phyloP scores from a whole-genome alignment of 2,113 vertebrate genomes.

The Mystacornis crossleyi region DNA sequence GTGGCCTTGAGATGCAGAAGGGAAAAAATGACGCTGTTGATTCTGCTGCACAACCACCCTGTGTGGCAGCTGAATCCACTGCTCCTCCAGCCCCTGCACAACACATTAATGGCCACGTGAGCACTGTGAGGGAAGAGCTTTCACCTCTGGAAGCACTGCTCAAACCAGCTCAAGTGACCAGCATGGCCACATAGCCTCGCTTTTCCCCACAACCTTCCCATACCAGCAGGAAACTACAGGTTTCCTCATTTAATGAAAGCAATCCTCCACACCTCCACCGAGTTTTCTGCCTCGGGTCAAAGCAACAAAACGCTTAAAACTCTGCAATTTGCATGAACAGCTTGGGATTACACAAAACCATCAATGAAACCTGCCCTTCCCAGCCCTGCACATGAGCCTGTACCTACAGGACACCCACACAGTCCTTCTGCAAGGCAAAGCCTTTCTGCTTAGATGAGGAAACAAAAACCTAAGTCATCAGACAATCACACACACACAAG shows the following conservation, averaged over 20 bases:
- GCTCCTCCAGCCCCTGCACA: neutral
- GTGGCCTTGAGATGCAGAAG: neutral
- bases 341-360: neutral
- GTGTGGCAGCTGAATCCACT: neutral
- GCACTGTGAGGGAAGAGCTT: neutral
- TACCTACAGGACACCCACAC: conserved; percentile 1
- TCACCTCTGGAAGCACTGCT: neutral
- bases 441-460: neutral
- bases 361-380: neutral
- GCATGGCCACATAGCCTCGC: neutral
- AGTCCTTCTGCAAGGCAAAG: neutral
- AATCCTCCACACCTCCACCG: neutral
- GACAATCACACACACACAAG: neutral
- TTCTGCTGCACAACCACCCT: neutral
- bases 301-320: neutral
- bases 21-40: neutral
- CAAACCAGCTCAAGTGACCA: neutral
- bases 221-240: neutral
- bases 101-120: neutral
- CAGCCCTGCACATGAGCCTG: neutral
- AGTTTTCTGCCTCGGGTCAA: neutral
- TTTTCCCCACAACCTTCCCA: neutral
- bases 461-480: neutral
- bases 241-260: neutral
- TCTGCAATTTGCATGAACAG: neutral